Percentiles rank a stretch among this genome's conserved stretches.
Conservation (phyloP, 2,113 vertebrate genomes). For the Equus quagga region DNA sequence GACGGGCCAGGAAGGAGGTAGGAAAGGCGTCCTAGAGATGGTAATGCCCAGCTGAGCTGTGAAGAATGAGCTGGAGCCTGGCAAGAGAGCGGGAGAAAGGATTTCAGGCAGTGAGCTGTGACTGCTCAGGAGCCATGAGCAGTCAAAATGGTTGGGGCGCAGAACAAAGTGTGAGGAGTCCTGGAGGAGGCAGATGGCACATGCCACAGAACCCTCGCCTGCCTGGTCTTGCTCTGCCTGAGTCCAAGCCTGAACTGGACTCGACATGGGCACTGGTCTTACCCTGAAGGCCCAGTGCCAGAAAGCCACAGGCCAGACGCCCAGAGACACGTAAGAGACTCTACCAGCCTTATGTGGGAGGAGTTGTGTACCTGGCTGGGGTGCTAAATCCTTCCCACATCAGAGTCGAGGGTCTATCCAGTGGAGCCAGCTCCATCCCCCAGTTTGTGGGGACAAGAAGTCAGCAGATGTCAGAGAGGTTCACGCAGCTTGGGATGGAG, state of each 20-base stretch:
- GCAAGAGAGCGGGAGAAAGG: background rate
- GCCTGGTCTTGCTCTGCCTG: background rate
- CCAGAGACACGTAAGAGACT: background rate
- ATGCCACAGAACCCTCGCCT: background rate
- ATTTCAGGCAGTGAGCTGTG: background rate
- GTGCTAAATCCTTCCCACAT: background rate
- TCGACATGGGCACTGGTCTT: background rate
- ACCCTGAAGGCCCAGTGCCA: background rate
- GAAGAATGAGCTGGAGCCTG: background rate
- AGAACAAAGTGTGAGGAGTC: background rate
- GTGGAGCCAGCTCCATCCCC: background rate
- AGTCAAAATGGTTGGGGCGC: background rate
- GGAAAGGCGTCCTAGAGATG: background rate
- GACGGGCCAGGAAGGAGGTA: background rate
- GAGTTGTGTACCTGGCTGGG: background rate
- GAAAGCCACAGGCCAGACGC: background rate
- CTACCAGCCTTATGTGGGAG: background rate
- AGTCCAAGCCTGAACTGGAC: background rate
- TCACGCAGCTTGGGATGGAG: background rate
- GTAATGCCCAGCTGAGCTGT: background rate
- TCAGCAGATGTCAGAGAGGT: background rate
- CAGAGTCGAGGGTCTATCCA: rapidly evolving
- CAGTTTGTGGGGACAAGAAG: rapidly evolving
- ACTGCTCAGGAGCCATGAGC: background rate
- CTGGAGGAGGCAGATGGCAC: background rate